Percentiles rank a stretch among this genome's conserved stretches.
Evolutionary conservation across 1,140 invertebrate genomes (phyloP).

Genomic region (Papilio polyxenes): DNA sequence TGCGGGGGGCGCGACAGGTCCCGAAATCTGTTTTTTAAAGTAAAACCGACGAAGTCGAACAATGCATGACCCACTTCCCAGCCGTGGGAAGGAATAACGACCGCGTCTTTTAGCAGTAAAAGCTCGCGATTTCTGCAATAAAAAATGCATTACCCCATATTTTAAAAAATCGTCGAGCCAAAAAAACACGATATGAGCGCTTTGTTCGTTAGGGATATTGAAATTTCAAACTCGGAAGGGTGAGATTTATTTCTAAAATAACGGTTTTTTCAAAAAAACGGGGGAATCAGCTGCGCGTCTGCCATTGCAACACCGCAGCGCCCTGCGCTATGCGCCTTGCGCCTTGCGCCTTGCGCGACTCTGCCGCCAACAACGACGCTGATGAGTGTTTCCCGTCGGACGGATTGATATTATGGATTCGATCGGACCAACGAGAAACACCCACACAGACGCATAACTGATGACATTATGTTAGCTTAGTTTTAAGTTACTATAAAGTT

Average conservation of each 20-base stretch:
- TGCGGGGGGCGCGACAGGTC: conserved; percentile 58
- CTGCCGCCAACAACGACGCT: background rate
- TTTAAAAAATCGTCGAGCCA: conserved; percentile 67
- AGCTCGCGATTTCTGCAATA: conserved; percentile 66
- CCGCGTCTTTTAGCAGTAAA: conserved; percentile 59
- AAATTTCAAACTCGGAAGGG: conserved; percentile 77
- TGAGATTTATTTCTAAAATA: conserved; percentile 79
- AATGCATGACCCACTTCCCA: conserved; percentile 77
- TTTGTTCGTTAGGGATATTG: conserved; percentile 74
- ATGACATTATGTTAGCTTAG: too few relatives aligned
- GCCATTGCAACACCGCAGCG: conserved; percentile 33
- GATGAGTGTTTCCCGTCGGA: too few relatives aligned
- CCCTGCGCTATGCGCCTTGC: conserved; percentile 38
- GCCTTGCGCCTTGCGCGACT: conserved; percentile 1
- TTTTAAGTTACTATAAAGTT: too few relatives aligned
- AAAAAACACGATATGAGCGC: conserved; percentile 66
- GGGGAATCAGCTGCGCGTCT: conserved; percentile 67
- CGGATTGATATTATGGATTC: too few relatives aligned
- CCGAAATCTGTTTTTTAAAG: conserved; percentile 77
- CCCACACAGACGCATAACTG: too few relatives aligned
- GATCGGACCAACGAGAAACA: too few relatives aligned
- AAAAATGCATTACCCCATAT: conserved; percentile 80
- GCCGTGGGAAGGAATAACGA: conserved; percentile 80
- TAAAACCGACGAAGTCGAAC: conserved; percentile 72
- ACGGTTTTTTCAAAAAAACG: conserved; percentile 75